A percentile compares a stretch with the other conserved stretches of the same genome.
Conservation (phyloP, 2,797 vertebrate genomes). For the Limosa lapponica region DNA sequence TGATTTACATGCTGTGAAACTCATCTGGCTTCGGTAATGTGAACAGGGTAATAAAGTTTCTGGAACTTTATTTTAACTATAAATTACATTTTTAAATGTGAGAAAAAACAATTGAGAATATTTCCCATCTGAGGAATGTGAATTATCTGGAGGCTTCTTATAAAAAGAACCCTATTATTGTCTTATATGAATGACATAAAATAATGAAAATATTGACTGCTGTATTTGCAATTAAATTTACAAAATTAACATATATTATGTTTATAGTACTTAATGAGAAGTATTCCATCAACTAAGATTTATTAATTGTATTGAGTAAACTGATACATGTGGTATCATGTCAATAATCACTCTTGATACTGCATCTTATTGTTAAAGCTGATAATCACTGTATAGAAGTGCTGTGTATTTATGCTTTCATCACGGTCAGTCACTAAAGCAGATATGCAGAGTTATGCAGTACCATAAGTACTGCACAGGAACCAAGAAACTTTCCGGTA, state of each 20-base stretch:
- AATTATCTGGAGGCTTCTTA: not conserved
- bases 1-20: not conserved
- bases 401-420: not conserved
- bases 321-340: not conserved
- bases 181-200: not conserved
- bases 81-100: slow-evolving; percentile 58
- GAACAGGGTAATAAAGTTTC: not conserved
- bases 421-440: not conserved
- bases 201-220: not conserved
- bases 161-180: slow-evolving; percentile 17
- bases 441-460: not conserved
- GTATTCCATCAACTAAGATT: not conserved
- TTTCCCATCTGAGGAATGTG: not conserved
- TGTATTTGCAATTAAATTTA: slow-evolving; percentile 25
- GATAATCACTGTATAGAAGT: not conserved
- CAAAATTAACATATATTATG: not conserved
- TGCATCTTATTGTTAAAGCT: not conserved
- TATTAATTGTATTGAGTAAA: not conserved
- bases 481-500: not conserved
- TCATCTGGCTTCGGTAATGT: not conserved
- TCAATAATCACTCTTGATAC: not conserved
- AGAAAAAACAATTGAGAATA: slow-evolving; percentile 5
- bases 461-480: not conserved
- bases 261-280: slow-evolving; percentile 32
- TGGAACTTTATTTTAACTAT: not conserved